A percentile compares a stretch with the other conserved stretches of the same genome.
Conservation (phyloP, 2,888 invertebrate genomes). For the Lypha dubia region DNA sequence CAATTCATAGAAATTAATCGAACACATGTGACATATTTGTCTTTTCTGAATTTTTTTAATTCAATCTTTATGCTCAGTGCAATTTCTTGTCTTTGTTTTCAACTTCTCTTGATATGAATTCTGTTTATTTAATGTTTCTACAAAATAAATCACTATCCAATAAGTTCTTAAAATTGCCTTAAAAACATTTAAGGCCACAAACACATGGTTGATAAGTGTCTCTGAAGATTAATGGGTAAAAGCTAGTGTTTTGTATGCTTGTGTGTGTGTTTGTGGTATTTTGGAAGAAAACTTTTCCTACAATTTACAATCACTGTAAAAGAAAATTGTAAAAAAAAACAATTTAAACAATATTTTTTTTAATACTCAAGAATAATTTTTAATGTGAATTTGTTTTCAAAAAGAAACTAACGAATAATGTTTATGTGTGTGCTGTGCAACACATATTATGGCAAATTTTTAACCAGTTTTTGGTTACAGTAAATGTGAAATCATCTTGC, state of each 20-base stretch:
- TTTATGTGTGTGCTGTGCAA: no score
- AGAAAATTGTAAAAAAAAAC: conserved; percentile 1
- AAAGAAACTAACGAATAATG: neutral
- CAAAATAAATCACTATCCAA: conserved; percentile 60
- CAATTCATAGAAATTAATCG: no score
- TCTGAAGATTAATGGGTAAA: conserved; percentile 60
- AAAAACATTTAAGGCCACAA: conserved; percentile 50
- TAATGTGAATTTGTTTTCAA: neutral
- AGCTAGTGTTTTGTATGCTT: no score
- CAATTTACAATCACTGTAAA: neutral
- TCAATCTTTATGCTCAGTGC: no score
- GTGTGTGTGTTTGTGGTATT: neutral
- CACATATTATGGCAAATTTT: no score
- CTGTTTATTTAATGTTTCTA: conserved; percentile 12
- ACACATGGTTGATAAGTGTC: conserved; percentile 67
- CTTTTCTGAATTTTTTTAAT: no score
- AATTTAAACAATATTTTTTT: neutral
- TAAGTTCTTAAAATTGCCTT: conserved; percentile 49
- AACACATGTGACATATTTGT: no score
- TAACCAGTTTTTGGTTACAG: no score
- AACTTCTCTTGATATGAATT: neutral
- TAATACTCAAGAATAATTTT: neutral
- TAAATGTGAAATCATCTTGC: no score
- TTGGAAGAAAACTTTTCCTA: conserved; percentile 1
- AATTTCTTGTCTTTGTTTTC: neutral